Conservation (phyloP, 2,888 invertebrate genomes). For the Gasteruption jaculator region DNA sequence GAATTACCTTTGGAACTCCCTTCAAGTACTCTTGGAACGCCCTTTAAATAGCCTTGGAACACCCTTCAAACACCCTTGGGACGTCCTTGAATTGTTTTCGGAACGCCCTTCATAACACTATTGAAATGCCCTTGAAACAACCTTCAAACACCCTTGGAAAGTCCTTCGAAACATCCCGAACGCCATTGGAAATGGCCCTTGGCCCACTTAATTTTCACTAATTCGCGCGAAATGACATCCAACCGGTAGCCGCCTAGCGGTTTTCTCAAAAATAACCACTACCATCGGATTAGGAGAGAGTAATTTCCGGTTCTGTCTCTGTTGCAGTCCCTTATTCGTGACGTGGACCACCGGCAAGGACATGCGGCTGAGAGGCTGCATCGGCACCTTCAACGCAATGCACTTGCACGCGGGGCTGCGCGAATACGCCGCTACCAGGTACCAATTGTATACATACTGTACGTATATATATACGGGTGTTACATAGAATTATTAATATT, state of each 20-base stretch:
- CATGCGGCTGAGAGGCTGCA: constrained; percentile 92
- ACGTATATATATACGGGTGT: not conserved
- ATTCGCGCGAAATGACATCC: not conserved
- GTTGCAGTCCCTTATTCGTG: constrained; percentile 91
- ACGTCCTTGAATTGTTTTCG: too few species aligned
- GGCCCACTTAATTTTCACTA: constrained; percentile 1
- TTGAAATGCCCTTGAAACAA: too few species aligned
- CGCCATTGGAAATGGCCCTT: not conserved
- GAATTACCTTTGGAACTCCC: too few species aligned
- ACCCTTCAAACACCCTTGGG: too few species aligned
- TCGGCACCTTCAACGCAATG: constrained; percentile 97
- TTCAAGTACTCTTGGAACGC: too few species aligned
- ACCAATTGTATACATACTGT: constrained; percentile 22
- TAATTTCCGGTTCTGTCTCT: constrained; percentile 19
- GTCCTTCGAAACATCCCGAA: too few species aligned
- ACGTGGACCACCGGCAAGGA: constrained; percentile 99
- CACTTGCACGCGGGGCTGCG: constrained; percentile 89
- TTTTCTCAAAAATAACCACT: constrained; percentile 13
- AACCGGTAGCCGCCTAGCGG: constrained; percentile 3
- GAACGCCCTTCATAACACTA: too few species aligned
- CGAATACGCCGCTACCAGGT: constrained; percentile 93
- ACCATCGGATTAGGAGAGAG: too few species aligned
- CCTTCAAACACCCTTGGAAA: too few species aligned
- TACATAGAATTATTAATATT: not conserved
- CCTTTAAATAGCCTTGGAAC: too few species aligned